Conservation (phyloP, 1,140 invertebrate genomes). For the Lineus longissimus region DNA sequence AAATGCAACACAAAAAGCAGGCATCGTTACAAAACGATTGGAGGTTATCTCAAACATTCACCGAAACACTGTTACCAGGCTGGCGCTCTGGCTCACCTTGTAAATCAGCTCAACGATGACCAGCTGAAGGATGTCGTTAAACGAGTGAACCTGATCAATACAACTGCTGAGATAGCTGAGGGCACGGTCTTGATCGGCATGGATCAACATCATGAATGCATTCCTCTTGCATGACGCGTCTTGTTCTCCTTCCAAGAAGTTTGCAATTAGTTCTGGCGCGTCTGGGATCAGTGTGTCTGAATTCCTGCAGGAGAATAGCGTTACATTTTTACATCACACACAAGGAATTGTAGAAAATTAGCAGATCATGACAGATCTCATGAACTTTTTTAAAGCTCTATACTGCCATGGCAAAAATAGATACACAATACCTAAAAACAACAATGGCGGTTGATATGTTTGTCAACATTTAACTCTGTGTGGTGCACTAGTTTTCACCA, state of each 20-base stretch:
- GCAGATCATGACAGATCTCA: too few relatives aligned
- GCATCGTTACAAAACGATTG: neutral
- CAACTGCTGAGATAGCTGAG: constrained; percentile 89
- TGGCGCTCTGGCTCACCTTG: too few relatives aligned
- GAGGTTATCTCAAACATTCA: neutral
- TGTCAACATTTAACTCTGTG: too few relatives aligned
- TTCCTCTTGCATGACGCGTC: constrained; percentile 99
- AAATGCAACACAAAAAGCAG: too few relatives aligned
- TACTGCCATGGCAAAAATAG: too few relatives aligned
- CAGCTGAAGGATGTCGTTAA: constrained; percentile 96
- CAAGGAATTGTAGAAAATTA: too few relatives aligned
- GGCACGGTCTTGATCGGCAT: constrained; percentile 88
- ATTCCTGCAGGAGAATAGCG: constrained; percentile 64
- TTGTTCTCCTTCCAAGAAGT: constrained; percentile 92
- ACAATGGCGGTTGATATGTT: too few relatives aligned
- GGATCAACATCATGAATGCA: constrained; percentile 97
- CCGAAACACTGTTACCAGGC: neutral
- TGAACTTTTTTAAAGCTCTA: too few relatives aligned
- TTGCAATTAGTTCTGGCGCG: constrained; percentile 93
- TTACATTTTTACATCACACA: neutral
- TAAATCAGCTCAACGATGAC: constrained; percentile 99
- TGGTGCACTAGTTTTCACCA: too few relatives aligned
- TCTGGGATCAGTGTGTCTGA: constrained; percentile 98
- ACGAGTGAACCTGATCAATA: constrained; percentile 79
- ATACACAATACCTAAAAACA: too few relatives aligned